A percentile compares a stretch with the other conserved stretches of the same genome.
phyloP scores from a whole-genome alignment of 2,888 invertebrate genomes.

The Hirtodrosophila confusa region DNA sequence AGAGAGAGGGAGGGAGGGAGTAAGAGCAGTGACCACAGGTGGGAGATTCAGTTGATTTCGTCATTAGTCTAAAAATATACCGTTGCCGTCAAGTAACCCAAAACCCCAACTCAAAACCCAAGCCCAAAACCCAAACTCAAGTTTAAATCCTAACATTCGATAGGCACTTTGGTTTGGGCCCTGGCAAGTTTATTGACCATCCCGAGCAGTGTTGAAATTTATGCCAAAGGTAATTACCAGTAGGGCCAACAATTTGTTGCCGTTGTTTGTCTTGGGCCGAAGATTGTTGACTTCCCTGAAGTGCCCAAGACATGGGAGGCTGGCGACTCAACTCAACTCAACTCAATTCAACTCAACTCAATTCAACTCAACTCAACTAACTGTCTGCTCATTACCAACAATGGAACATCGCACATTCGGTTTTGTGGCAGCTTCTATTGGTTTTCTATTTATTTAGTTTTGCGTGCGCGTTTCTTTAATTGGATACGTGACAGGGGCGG shows the following conservation, averaged over 20 bases:
- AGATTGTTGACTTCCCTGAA: conserved; percentile 25
- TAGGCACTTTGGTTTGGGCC: conserved; percentile 26
- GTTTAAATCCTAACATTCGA: conserved; percentile 8
- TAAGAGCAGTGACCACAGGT: conserved; percentile 21
- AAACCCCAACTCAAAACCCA: conserved; percentile 4
- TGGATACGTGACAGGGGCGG: conserved; percentile 58
- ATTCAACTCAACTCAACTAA: no score
- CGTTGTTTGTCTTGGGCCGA: conserved; percentile 36
- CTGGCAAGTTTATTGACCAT: conserved; percentile 73
- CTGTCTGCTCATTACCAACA: conserved; percentile 32
- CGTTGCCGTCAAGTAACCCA: conserved; percentile 59
- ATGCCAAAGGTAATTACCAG: conserved; percentile 60
- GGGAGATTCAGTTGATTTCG: conserved; percentile 56
- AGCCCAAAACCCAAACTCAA: conserved; percentile 1
- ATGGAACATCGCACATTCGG: conserved; percentile 28
- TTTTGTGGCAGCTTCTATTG: conserved; percentile 22
- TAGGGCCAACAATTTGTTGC: conserved; percentile 52
- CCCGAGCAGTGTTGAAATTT: conserved; percentile 63
- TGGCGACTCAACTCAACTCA: background rate
- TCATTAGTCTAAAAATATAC: conserved; percentile 68
- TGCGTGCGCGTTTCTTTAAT: conserved; percentile 60
- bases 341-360: no score
- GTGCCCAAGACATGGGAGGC: conserved; percentile 31
- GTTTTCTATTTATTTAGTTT: conserved; percentile 64
- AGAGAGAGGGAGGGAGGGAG: conserved; percentile 1